Conservation (phyloP, 2,888 invertebrate genomes). For the Operophtera brumata region DNA sequence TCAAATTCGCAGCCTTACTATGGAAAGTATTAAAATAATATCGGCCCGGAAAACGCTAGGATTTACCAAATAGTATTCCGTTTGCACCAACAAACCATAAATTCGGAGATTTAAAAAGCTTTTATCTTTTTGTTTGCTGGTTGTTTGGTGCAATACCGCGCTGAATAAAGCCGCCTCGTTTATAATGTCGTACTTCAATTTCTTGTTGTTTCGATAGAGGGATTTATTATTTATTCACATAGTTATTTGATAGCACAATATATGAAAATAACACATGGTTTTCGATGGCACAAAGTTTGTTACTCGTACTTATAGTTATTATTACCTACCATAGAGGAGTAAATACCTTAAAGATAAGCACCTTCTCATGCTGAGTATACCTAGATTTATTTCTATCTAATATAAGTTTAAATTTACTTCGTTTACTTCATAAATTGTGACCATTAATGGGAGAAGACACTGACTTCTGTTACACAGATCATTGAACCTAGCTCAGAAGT, state of each 20-base stretch:
- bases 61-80: conserved; percentile 59
- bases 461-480: too few species aligned
- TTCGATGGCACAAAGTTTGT: too few species aligned
- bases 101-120: conserved; percentile 67
- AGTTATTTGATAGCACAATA: background rate
- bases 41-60: conserved; percentile 39
- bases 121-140: conserved; percentile 64
- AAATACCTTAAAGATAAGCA: too few species aligned
- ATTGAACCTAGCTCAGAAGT: too few species aligned
- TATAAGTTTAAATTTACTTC: too few species aligned
- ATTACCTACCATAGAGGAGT: too few species aligned
- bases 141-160: conserved; percentile 52
- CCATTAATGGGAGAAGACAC: too few species aligned
- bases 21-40: conserved; percentile 59
- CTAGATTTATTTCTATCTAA: too few species aligned
- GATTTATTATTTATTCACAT: conserved; percentile 9
- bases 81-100: conserved; percentile 70
- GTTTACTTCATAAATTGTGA: too few species aligned
- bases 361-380: too few species aligned
- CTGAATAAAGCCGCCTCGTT: conserved; percentile 48
- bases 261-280: background rate
- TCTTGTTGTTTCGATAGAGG: conserved; percentile 25
- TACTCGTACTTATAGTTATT: too few species aligned
- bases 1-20: conserved; percentile 18
- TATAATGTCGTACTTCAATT: conserved; percentile 51